Conservation (phyloP, 2,113 vertebrate species). For the Nannospalax galili region DNA sequence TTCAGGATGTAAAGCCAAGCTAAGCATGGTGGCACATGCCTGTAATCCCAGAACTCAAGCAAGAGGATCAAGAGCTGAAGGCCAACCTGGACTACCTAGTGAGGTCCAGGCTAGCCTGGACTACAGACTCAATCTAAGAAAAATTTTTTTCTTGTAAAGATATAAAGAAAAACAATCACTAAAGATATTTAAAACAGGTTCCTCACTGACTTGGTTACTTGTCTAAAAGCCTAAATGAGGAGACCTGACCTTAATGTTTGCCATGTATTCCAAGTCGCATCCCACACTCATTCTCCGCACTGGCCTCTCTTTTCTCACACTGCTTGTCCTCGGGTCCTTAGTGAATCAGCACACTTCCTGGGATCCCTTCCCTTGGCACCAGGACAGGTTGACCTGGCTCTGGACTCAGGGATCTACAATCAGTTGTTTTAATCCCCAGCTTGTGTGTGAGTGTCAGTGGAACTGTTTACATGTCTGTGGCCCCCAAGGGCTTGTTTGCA, state of each 20-base stretch:
- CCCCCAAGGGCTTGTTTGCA: constrained; percentile 82
- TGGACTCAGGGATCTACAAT: background rate
- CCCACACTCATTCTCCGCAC: background rate
- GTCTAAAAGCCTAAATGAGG: background rate
- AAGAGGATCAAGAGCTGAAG: background rate
- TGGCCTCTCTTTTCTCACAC: background rate
- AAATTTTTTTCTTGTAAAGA: background rate
- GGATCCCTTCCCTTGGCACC: background rate
- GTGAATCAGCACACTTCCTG: background rate
- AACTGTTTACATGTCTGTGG: constrained; percentile 78
- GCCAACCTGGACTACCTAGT: background rate
- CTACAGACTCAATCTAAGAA: background rate
- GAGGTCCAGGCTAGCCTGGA: background rate
- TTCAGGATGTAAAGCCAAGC: background rate
- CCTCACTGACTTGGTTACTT: background rate
- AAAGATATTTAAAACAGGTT: background rate
- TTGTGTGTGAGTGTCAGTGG: constrained; percentile 27
- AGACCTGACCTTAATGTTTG: background rate
- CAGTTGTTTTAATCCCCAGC: no score
- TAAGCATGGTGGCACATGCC: background rate
- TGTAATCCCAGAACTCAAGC: background rate
- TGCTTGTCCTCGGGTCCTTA: rapidly evolving
- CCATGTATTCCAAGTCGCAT: background rate
- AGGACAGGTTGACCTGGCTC: background rate
- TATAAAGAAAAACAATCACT: background rate